These are phyloP conservation scores for Emmelina monodactyla DNA, from an alignment of 2,888 invertebrate genomes.

Conservation along the genomic window DNA sequence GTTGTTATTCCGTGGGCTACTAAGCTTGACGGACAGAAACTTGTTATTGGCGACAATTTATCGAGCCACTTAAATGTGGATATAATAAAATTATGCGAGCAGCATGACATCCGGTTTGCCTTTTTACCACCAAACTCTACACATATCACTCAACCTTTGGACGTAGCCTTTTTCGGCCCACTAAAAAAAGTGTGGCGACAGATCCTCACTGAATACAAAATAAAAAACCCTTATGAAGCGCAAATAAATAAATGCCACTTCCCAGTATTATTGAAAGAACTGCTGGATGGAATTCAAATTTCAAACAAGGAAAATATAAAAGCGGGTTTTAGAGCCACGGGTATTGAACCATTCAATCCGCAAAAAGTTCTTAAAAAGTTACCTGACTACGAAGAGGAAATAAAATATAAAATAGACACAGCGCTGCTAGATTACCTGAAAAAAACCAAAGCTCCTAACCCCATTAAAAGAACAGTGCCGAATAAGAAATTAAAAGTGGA, in stretches of 20 bases:
- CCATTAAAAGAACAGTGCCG: neutral
- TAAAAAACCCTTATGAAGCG: neutral
- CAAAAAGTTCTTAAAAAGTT: neutral
- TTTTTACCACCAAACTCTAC: conserved; percentile 17
- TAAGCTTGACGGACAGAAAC: neutral
- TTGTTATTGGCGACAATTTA: neutral
- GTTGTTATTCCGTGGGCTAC: neutral
- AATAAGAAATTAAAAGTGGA: neutral
- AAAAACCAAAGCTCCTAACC: neutral
- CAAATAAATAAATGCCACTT: neutral
- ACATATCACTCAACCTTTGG: conserved; percentile 15
- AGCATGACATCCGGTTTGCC: conserved; percentile 12
- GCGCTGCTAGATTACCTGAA: neutral
- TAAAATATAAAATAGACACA: neutral
- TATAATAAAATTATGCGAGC: conserved; percentile 11
- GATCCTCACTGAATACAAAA: conserved; percentile 11
- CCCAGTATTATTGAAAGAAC: neutral
- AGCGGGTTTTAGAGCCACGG: conserved; percentile 1
- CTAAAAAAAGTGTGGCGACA: conserved; percentile 16
- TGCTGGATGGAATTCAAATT: neutral
- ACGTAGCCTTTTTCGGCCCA: conserved; percentile 16
- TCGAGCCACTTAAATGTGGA: conserved; percentile 1
- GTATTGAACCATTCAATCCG: neutral
- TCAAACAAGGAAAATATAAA: neutral
- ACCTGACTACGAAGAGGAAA: neutral